These are phyloP conservation scores for Tetragonula clypearis DNA, from an alignment of 1,140 invertebrate genomes.

Conservation along the genomic window DNA sequence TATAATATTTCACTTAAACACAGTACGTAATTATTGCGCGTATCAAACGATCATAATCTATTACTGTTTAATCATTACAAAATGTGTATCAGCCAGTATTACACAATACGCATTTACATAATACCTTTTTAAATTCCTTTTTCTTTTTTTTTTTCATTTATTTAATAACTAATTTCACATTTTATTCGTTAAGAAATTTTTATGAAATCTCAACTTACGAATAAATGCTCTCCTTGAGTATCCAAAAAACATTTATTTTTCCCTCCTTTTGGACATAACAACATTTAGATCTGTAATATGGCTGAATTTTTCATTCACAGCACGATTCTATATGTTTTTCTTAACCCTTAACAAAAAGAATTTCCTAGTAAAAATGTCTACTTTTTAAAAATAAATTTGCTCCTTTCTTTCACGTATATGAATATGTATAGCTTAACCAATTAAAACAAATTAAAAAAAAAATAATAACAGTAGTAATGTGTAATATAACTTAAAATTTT, in stretches of 20 bases:
- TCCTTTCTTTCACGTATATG: not conserved
- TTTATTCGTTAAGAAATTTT: conserved; percentile 28
- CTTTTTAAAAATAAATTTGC: not conserved
- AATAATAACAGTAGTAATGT: not conserved
- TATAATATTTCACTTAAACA: conserved; percentile 61
- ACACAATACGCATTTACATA: not conserved
- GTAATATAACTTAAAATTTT: conserved; percentile 4
- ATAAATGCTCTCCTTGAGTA: not conserved
- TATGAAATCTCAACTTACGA: conserved; percentile 11
- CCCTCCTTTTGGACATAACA: conserved; percentile 7
- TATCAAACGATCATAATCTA: conserved; percentile 64
- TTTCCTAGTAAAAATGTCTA: not conserved
- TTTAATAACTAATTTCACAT: conserved; percentile 16
- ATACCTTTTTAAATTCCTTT: not conserved
- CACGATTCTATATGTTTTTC: not conserved
- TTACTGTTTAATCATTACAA: conserved; percentile 54
- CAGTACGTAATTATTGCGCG: conserved; percentile 58
- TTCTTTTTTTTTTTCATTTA: not conserved
- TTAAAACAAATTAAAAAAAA: too few species aligned
- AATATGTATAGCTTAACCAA: not conserved
- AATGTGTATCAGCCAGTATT: conserved; percentile 44
- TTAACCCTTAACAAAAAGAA: conserved; percentile 29
- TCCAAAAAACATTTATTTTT: not conserved
- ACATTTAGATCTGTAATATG: conserved; percentile 21
- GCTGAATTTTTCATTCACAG: conserved; percentile 39